Percentiles rank a stretch among this genome's conserved stretches.
phyloP scores from a whole-genome alignment of 2,113 vertebrate genomes.

The human (Homo sapiens) region GRCh38 chr5:56789001-56789500 shows the following conservation, averaged over 20 bases:
- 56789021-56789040: no score
- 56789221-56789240: conserved; percentile 54
- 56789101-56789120: no score
- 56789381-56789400: conserved; percentile 8
- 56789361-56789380: conserved; percentile 18
- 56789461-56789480: not conserved
- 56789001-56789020: no score
- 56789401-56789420: conserved; percentile 19
- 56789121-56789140: no score
- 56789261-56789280: conserved; percentile 62
- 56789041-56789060: no score
- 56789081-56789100: no score
- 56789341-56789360: conserved; percentile 31
- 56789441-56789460: not conserved
- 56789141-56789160: no score
- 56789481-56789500: not conserved
- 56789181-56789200: conserved; percentile 74
- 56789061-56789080: no score
- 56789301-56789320: conserved; percentile 65
- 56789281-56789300: conserved; percentile 74
- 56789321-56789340: not conserved
- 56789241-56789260: conserved; percentile 69
- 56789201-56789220: conserved; percentile 72
- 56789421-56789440: conserved; percentile 12
- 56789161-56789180: not conserved